Conservation (phyloP, 2,797 vertebrate genomes). For the Pseudochirops cupreus region DNA sequence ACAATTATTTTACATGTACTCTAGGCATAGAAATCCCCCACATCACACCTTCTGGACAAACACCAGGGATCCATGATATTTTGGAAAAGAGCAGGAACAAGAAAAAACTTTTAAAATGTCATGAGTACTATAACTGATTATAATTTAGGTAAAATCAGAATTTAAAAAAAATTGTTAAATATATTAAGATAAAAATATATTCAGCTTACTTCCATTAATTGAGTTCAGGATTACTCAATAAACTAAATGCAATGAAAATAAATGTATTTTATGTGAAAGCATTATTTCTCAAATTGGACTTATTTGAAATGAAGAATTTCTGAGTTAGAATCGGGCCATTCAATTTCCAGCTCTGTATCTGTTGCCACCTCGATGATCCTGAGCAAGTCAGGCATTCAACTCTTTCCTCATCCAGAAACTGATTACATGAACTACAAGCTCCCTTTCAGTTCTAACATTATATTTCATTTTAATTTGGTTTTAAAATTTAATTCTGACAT, state of each 20-base stretch:
- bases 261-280: not conserved
- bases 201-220: not conserved
- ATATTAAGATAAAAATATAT: not conserved
- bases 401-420: not conserved
- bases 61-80: not conserved
- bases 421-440: not conserved
- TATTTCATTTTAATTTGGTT: conserved; percentile 25
- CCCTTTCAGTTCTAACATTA: not conserved
- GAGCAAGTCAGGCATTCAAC: not conserved
- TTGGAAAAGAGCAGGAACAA: not conserved
- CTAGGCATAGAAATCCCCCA: not conserved
- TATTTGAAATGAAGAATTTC: not conserved
- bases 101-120: not conserved
- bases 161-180: not conserved
- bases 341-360: not conserved
- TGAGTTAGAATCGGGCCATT: not conserved
- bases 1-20: not conserved
- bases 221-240: not conserved
- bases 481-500: conserved; percentile 43
- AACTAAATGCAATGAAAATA: not conserved
- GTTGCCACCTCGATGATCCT: not conserved
- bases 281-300: not conserved
- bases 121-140: not conserved
- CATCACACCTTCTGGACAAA: not conserved
- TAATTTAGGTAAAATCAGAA: not conserved